A percentile compares a stretch with the other conserved stretches of the same genome.
Evolutionary conservation across 2,888 invertebrate species (phyloP).

Genomic region (Sepiola atlantica): DNA sequence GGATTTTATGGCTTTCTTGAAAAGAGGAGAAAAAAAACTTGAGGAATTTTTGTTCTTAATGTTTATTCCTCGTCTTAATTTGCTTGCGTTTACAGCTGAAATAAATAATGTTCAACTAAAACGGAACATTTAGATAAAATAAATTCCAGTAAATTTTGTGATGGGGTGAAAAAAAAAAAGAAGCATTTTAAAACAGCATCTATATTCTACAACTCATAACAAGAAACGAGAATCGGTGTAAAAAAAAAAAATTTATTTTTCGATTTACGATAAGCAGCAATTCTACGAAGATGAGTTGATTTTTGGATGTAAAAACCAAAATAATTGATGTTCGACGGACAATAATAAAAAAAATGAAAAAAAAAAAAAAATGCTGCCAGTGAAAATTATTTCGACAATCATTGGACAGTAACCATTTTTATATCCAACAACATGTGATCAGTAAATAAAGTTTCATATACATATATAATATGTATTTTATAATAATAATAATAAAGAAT

Average conservation of each 20-base stretch:
- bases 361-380: background rate
- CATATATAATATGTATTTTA: conserved; percentile 32
- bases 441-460: background rate
- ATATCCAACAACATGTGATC: background rate
- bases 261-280: background rate
- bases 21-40: too few relatives aligned
- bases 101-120: too few relatives aligned
- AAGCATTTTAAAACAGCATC: too few relatives aligned
- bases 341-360: background rate
- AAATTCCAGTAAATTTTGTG: too few relatives aligned
- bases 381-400: background rate
- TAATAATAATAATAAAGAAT: background rate
- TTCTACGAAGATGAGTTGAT: background rate
- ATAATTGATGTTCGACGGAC: background rate
- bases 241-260: background rate
- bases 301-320: background rate
- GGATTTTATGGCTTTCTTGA: too few relatives aligned
- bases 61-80: too few relatives aligned
- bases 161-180: too few relatives aligned
- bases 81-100: too few relatives aligned
- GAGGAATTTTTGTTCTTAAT: too few relatives aligned
- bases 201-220: too few relatives aligned
- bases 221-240: background rate
- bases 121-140: too few relatives aligned
- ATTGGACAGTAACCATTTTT: background rate